A percentile compares a stretch with the other conserved stretches of the same genome.
Conservation (phyloP, 2,888 invertebrate species). For the Pediacus dermestoides region DNA sequence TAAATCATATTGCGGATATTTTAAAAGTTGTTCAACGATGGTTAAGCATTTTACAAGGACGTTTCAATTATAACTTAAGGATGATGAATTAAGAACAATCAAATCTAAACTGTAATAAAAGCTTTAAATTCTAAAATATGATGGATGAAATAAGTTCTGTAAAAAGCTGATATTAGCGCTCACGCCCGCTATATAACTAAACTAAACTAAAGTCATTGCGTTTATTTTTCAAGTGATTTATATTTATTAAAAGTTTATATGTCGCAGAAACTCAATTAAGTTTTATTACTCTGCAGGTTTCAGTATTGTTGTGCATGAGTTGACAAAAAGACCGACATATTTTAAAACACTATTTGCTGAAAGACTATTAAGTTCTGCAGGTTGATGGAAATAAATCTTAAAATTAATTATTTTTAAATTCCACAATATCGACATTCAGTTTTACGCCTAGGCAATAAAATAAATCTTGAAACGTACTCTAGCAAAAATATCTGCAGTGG, state of each 20-base stretch:
- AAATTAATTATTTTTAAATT: no score
- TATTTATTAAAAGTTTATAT: conserved; percentile 28
- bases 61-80: conserved; percentile 34
- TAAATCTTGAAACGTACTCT: no score
- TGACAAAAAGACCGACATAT: no score
- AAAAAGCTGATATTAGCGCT: no score
- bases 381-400: no score
- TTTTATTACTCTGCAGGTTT: no score
- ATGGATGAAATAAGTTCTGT: conserved; percentile 27
- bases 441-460: no score
- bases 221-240: conserved; percentile 28
- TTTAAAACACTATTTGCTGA: no score
- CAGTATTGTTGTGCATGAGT: no score
- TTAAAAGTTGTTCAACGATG: conserved; percentile 33
- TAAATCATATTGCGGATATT: conserved; percentile 32
- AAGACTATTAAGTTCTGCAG: no score
- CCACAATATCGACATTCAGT: no score
- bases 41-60: conserved; percentile 33
- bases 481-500: no score
- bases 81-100: conserved; percentile 33
- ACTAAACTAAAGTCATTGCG: conserved; percentile 20
- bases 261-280: conserved; percentile 14
- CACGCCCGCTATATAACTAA: conserved; percentile 18
- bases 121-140: conserved; percentile 24
- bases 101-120: conserved; percentile 31